phyloP scores from a whole-genome alignment of 2,888 invertebrate genomes.

The Stegophylla sp. region DNA sequence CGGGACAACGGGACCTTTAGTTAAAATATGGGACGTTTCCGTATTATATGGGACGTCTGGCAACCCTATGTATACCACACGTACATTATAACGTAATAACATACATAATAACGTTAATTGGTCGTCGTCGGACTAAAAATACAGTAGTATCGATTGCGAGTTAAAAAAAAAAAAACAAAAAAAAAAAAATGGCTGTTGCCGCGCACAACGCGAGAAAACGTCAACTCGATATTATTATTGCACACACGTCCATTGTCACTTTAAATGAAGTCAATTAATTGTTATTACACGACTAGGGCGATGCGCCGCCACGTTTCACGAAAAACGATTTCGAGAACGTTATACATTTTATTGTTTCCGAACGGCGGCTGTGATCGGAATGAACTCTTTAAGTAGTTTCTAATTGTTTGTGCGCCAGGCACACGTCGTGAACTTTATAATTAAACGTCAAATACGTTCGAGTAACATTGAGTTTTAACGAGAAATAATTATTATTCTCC shows the following conservation, averaged over 20 bases:
- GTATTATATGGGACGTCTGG: too few relatives aligned
- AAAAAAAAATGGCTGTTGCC: neutral
- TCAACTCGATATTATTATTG: neutral
- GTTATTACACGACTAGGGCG: neutral
- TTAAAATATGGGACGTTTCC: too few relatives aligned
- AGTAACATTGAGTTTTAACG: too few relatives aligned
- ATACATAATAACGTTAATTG: neutral
- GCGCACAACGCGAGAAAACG: neutral
- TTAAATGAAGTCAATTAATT: constrained; percentile 37
- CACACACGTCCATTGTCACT: neutral
- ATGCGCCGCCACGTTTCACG: neutral
- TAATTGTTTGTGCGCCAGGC: neutral
- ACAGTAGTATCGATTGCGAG: neutral
- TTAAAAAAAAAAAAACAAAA: too few relatives aligned
- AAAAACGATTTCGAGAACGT: neutral
- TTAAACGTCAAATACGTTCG: neutral
- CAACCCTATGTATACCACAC: too few relatives aligned
- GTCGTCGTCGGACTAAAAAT: neutral
- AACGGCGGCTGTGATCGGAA: constrained; percentile 1
- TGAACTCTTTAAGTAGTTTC: constrained; percentile 15
- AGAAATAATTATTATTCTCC: too few relatives aligned
- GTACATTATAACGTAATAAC: neutral
- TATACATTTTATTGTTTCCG: neutral
- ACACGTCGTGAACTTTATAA: neutral
- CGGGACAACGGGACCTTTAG: too few relatives aligned